A percentile compares a stretch with the other conserved stretches of the same genome.
Evolutionary conservation across 1,140 invertebrate genomes (phyloP).

Genomic region (Listronotus bonariensis): DNA sequence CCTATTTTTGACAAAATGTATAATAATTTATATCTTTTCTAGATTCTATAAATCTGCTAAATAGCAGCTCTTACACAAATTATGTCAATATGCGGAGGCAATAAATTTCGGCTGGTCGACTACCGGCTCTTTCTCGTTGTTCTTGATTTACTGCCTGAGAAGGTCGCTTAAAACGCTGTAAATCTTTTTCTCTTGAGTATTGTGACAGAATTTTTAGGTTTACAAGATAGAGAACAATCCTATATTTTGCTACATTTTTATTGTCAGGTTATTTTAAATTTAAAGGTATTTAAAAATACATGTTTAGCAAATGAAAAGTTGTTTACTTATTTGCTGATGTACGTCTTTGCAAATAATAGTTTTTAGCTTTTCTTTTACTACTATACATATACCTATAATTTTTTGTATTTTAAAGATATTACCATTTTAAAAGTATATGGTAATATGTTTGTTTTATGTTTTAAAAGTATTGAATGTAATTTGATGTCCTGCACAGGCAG

Average conservation of each 20-base stretch:
- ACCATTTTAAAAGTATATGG: no score
- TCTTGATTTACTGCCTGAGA: slow-evolving; percentile 34
- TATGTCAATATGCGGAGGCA: slow-evolving; percentile 47
- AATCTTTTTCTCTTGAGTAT: slow-evolving; percentile 28
- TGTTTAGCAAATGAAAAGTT: no score
- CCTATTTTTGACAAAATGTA: slow-evolving; percentile 46
- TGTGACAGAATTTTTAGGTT: slow-evolving; percentile 25
- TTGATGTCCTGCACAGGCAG: no score
- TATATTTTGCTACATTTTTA: background rate
- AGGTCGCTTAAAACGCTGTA: slow-evolving; percentile 34
- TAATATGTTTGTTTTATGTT: no score
- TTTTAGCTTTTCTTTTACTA: no score
- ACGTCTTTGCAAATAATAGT: no score
- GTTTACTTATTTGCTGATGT: no score
- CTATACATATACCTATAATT: no score
- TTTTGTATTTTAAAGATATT: no score
- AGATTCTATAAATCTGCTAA: slow-evolving; percentile 47
- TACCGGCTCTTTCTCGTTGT: slow-evolving; percentile 28
- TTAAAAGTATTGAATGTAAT: no score
- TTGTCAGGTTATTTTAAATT: no score
- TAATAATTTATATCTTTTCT: slow-evolving; percentile 42
- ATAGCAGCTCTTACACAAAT: slow-evolving; percentile 49
- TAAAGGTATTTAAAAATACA: no score
- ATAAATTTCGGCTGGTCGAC: slow-evolving; percentile 43
- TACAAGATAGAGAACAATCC: slow-evolving; percentile 17